Percentiles rank a stretch among this genome's conserved stretches.
Evolutionary conservation across 2,888 invertebrate genomes (phyloP).

Genomic region (Drosophila ustulata): DNA sequence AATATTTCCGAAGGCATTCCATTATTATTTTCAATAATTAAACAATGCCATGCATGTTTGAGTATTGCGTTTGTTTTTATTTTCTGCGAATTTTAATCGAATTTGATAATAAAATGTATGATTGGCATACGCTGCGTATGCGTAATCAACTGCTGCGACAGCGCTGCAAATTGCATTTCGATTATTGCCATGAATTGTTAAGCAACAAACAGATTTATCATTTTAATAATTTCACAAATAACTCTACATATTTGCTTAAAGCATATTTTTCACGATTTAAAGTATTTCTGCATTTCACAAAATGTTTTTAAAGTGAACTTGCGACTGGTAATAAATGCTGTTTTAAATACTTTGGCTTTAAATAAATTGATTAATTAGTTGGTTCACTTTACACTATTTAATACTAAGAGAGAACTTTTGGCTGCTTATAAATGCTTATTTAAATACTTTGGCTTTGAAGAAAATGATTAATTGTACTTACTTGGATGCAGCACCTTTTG

Average conservation of each 20-base stretch:
- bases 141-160: slow-evolving; percentile 17
- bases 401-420: too few species aligned
- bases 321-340: too few species aligned
- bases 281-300: too few species aligned
- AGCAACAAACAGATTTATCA: not conserved
- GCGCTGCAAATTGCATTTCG: slow-evolving; percentile 4
- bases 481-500: slow-evolving; percentile 99
- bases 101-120: not conserved
- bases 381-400: too few species aligned
- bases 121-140: slow-evolving; percentile 29
- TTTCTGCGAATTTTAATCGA: not conserved
- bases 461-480: slow-evolving; percentile 87
- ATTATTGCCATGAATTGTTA: not conserved
- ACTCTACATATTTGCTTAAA: not conserved
- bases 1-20: not conserved
- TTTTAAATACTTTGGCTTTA: too few species aligned
- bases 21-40: slow-evolving; percentile 1
- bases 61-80: not conserved
- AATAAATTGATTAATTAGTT: too few species aligned
- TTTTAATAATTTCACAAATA: slow-evolving; percentile 2
- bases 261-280: not conserved
- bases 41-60: slow-evolving; percentile 5
- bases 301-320: too few species aligned
- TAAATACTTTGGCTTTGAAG: not conserved
- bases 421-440: too few species aligned